Evolutionary conservation across 1,140 invertebrate genomes (phyloP), one percentile per base, ranked within the genome.

Genomic region (Hyposmocoma kahamanoa): DNA sequence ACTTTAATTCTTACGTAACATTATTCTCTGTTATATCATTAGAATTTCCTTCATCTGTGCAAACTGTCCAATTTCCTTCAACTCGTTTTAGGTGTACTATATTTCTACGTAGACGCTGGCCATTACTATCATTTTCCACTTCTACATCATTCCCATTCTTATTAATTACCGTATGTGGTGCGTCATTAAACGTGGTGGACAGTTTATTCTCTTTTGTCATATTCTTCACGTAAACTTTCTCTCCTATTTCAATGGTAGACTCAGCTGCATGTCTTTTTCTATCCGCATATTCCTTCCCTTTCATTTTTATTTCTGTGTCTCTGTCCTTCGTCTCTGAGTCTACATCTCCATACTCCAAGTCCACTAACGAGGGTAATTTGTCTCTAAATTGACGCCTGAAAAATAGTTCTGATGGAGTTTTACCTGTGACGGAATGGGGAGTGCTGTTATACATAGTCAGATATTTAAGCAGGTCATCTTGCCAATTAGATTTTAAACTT

Each of bases 401-500:
- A 30, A 63, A 63, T n/a, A 64, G 30, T 42, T 64, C 58, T 3
- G 57, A 22, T 0, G 61, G 59, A 5, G 50, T 48, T 44, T 53
- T 51, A 0, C 56, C 59, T 13, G 59, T 66, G 2, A 39, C 19
- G n/a, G 42, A 34, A 18, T 67, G 60, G 2, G 60, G 60, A 2
- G 60, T 67, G 1, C 43, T 50, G 18, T 63, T 63, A 22, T 64
- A 67, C 61, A 64, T 64, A 1, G 36, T 51, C 0, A 64, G 22
- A 41, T 67, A 67, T 10, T 59, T 30, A 2, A 41, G 38, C 1
- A 41, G 38, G 10, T 41, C 38, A 21, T 20, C 20, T 21, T 41
- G 1, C 38, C 38, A 41, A 11, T 41, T 20, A 2, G 18, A 2
- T 13, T 10, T 41, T 15, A 21, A 11, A 20, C 1, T 20, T 41